Conservation (phyloP, 2,797 vertebrate species). For the Cossypha dichroa region DNA sequence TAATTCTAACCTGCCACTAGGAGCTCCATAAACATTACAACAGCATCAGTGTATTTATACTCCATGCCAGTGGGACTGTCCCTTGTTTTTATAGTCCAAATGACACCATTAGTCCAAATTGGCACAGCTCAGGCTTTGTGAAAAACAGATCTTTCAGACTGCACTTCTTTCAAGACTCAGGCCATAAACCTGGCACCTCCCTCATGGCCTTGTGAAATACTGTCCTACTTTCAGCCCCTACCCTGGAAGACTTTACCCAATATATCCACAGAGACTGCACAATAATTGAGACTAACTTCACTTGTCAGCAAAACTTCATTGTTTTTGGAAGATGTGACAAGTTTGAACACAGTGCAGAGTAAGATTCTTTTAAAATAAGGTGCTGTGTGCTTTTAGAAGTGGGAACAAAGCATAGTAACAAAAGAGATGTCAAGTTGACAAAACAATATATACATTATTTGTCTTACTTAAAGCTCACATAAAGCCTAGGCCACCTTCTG, state of each 20-base stretch:
- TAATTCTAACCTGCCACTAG: not conserved
- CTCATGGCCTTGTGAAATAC: not conserved
- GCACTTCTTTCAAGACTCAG: not conserved
- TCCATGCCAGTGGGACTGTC: not conserved
- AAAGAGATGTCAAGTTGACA: not conserved
- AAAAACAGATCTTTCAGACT: not conserved
- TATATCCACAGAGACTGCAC: not conserved
- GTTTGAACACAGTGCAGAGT: not conserved
- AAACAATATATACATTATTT: not conserved
- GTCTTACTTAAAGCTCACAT: not conserved
- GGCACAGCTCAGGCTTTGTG: not conserved
- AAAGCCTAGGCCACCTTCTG: not conserved
- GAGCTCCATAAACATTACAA: not conserved
- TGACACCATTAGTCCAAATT: not conserved
- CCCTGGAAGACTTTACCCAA: not conserved
- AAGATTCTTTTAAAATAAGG: not conserved
- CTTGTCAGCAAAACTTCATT: slow-evolving; percentile 11
- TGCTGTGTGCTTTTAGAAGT: not conserved
- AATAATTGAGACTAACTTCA: not conserved
- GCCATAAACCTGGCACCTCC: slow-evolving; percentile 10
- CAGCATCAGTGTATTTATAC: not conserved
- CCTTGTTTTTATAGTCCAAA: not conserved
- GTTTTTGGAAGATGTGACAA: not conserved
- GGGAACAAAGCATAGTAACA: not conserved
- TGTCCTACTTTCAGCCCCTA: not conserved